These are phyloP conservation scores for Bagarius yarrelli DNA, from an alignment of 2,113 vertebrate species.

Conservation along the genomic window DNA sequence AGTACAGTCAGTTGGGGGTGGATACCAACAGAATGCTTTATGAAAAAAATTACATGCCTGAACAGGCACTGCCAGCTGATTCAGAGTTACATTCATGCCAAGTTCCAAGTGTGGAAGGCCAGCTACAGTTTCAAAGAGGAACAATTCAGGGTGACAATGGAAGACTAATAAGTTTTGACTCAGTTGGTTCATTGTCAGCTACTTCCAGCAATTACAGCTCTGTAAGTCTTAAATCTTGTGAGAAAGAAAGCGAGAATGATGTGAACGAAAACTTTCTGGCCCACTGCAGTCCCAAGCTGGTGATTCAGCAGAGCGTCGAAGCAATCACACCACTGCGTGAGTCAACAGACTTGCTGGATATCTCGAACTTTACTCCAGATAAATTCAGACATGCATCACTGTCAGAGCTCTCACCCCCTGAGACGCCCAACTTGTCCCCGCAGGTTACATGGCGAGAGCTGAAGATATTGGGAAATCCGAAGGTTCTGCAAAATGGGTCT, in stretches of 20 bases:
- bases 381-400: conserved; percentile 96
- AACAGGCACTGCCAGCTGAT: conserved; percentile 82
- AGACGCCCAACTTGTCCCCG: conserved; percentile 94
- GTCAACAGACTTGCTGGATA: conserved; percentile 95
- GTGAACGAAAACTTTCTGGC: conserved; percentile 93
- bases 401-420: conserved; percentile 94
- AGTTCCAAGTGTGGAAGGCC: conserved; percentile 84
- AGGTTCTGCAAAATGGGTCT: conserved; percentile 82
- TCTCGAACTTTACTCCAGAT: conserved; percentile 98
- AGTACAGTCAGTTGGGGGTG: conserved; percentile 82
- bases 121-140: conserved; percentile 92
- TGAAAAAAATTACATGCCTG: conserved; percentile 87
- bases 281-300: conserved; percentile 96
- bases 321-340: conserved; percentile 93
- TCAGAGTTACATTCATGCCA: conserved; percentile 91
- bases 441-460: conserved; percentile 86
- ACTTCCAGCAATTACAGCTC: conserved; percentile 95
- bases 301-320: conserved; percentile 96
- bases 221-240: conserved; percentile 92
- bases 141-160: conserved; percentile 88
- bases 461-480: conserved; percentile 80
- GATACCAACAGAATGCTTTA: conserved; percentile 86
- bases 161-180: conserved; percentile 95
- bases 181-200: conserved; percentile 90
- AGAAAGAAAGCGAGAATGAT: conserved; percentile 93